These are phyloP conservation scores for Stenchaetothrips biformis DNA, from an alignment of 2,888 invertebrate species.

Conservation along the genomic window DNA sequence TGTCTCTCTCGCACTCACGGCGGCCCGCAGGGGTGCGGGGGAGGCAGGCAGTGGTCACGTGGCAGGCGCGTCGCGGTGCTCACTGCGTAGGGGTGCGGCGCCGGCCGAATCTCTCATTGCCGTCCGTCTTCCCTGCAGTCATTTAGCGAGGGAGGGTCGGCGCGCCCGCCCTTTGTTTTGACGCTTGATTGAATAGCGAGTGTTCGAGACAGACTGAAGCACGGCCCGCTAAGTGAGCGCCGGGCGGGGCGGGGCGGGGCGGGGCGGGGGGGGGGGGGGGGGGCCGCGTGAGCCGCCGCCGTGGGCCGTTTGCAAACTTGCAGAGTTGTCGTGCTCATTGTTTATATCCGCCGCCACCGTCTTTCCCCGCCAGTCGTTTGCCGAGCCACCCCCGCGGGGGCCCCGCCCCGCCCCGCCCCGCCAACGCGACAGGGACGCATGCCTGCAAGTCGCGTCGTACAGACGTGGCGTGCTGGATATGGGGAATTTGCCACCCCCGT, in stretches of 20 bases:
- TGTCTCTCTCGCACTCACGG: too few species aligned
- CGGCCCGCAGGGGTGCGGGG: too few species aligned
- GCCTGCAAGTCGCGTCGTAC: too few species aligned
- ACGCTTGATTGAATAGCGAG: slow-evolving; percentile 38
- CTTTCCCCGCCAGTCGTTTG: too few species aligned
- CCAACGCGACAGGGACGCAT: neutral
- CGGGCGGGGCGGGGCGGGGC: too few species aligned
- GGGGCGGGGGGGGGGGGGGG: too few species aligned
- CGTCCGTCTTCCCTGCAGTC: neutral
- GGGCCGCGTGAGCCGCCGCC: slow-evolving; percentile 3
- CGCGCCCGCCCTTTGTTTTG: slow-evolving; percentile 16
- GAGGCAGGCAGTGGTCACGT: too few species aligned
- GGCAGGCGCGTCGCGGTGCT: too few species aligned
- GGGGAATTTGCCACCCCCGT: too few species aligned
- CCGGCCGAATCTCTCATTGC: neutral
- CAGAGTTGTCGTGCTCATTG: neutral
- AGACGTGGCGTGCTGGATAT: too few species aligned
- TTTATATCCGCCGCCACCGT: neutral
- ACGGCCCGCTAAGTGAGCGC: neutral
- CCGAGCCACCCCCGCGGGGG: neutral
- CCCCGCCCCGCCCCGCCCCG: neutral
- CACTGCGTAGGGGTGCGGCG: neutral
- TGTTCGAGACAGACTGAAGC: slow-evolving; percentile 29
- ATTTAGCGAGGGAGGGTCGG: neutral
- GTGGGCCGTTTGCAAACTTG: neutral